Conservation (phyloP, 2,888 invertebrate genomes). For the Drosophila maculinotata region DNA sequence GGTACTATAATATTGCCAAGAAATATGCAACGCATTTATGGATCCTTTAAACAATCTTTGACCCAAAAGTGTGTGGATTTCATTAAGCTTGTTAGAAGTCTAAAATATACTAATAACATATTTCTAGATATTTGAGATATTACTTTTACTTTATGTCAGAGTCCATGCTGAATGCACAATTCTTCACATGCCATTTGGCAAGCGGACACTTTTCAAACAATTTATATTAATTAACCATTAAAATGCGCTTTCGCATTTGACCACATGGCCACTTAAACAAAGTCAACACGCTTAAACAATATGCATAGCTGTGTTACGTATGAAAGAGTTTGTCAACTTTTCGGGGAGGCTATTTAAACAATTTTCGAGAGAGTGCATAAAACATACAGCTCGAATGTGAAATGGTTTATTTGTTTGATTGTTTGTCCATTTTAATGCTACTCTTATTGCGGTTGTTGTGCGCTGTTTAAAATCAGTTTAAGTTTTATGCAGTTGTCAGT, state of each 20-base stretch:
- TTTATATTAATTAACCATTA: slow-evolving; percentile 71
- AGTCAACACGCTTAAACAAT: slow-evolving; percentile 60
- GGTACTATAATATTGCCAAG: background rate
- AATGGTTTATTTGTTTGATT: slow-evolving; percentile 36
- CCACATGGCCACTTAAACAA: slow-evolving; percentile 62
- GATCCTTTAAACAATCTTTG: background rate
- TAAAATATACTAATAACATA: background rate
- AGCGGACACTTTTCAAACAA: slow-evolving; percentile 13
- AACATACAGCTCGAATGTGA: slow-evolving; percentile 20
- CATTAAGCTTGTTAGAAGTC: too few species aligned
- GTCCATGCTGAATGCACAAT: too few species aligned
- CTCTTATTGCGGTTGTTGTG: slow-evolving; percentile 58
- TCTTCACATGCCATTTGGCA: slow-evolving; percentile 15
- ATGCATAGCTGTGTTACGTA: slow-evolving; percentile 39
- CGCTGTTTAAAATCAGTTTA: slow-evolving; percentile 73
- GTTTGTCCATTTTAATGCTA: slow-evolving; percentile 63
- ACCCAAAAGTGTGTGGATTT: too few species aligned
- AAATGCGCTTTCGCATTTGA: slow-evolving; percentile 51
- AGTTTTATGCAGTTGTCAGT: slow-evolving; percentile 65
- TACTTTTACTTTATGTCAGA: background rate
- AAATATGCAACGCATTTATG: slow-evolving; percentile 2
- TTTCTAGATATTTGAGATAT: background rate
- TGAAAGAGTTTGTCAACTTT: slow-evolving; percentile 66
- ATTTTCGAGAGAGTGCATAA: slow-evolving; percentile 51
- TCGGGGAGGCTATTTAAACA: slow-evolving; percentile 64